Conservation (phyloP, 1,140 invertebrate species). For the Lysiphlebus fabarum region DNA sequence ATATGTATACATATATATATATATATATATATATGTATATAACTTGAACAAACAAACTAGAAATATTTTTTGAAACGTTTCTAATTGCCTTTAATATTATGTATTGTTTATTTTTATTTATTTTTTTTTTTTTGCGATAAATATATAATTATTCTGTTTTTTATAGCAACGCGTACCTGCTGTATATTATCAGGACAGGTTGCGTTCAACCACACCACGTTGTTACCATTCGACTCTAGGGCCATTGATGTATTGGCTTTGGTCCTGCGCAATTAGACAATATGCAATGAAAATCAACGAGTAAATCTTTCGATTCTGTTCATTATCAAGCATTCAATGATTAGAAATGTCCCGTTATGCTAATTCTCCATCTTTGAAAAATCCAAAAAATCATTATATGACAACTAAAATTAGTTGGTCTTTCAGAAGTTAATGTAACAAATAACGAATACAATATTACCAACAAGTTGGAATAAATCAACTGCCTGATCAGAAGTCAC, state of each 20-base stretch:
- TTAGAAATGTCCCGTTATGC: too few relatives aligned
- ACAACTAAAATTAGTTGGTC: too few relatives aligned
- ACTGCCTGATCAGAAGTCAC: too few relatives aligned
- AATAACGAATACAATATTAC: too few relatives aligned
- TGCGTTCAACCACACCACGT: constrained; percentile 48
- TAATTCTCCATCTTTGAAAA: too few relatives aligned
- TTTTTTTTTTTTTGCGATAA: constrained; percentile 4
- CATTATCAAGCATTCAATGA: too few relatives aligned
- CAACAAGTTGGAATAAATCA: too few relatives aligned
- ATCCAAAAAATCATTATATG: too few relatives aligned
- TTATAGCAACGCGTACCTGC: constrained; percentile 40
- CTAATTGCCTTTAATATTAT: neutral
- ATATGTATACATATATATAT: neutral
- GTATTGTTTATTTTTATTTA: neutral
- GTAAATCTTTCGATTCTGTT: constrained; percentile 12
- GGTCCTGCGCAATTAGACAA: constrained; percentile 40
- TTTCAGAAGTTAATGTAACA: too few relatives aligned
- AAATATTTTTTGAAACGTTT: neutral
- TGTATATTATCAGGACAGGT: constrained; percentile 49
- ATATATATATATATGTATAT: neutral
- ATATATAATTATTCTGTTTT: neutral
- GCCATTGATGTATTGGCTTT: constrained; percentile 49
- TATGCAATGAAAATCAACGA: too few relatives aligned
- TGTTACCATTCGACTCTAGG: constrained; percentile 51
- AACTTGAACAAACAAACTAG: neutral